Evolutionary conservation across 2,113 vertebrate species (phyloP), one percentile per base, ranked within the genome.

Genomic region (Anoplopoma fimbria): DNA sequence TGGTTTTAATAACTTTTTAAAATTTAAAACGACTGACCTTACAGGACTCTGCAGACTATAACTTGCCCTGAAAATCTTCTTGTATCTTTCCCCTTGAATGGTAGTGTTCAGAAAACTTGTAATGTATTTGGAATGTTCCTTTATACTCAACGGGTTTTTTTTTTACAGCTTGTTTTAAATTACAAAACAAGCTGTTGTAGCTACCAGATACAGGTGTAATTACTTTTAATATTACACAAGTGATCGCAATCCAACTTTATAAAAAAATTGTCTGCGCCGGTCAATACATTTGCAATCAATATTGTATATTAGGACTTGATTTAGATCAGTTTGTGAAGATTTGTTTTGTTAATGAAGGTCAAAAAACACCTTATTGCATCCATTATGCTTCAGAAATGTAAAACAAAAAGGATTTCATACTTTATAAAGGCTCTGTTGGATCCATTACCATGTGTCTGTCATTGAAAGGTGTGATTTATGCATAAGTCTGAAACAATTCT

Each of bases 401-500:
- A 81, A 77, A 47, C 38, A 51, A 2, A 72, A 38, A 2, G 74
- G 14, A 19, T 67, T 40, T 49, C 69, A 86, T 27, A 61, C n/a
- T 65, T 69, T 71, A 14, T 67, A 27, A 21, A 75, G 75, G 75
- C n/a, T n/a, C 84, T 62, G 42, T 25, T 19, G 51, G 31, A 69
- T 62, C 57, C 61, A 15, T 83, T 40, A 40, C 25, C 75, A 10
- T 49, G 49, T 51, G 53, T 79, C n/a, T 31, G 21, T 74, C 29
- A 65, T n/a, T 49, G 9, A 69, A 34, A 65, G 13, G 45, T 31
- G 23, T 73, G 55, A 55, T 47, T 70, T 31, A 72, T 63, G 12
- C 55, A 34, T 58, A 12, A 63, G 62, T 84, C 75, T 84, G 69
- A 82, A 69, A 73, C 81, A 75, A 61, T 78, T 83, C 40, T 87